Evolutionary conservation across 2,888 invertebrate genomes (phyloP), one percentile per base, ranked within the genome.

Genomic region (Acronicta alni): DNA sequence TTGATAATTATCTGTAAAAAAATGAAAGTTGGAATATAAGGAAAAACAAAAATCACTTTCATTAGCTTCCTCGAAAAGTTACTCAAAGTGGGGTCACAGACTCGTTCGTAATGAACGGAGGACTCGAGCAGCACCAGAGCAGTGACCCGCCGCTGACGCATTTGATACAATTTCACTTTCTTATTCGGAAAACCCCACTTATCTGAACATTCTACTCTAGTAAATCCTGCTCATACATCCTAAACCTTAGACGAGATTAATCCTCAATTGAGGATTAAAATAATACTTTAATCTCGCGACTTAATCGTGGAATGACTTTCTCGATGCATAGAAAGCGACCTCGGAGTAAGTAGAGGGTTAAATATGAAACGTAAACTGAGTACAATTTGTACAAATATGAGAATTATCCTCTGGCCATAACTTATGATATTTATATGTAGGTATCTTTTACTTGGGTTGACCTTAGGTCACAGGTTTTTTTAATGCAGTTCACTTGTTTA

Each of bases 141-240:
- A 79, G 56, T 84, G 85, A 81, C 81, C 80, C 57, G 57, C 35
- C 60, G 51, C 63, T 85, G 84, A 84, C 72, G 82, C 84, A 82
- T 72, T 72, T 73, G 71, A 83, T 81, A 63, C 72, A 80, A 85
- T 86, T 86, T 88, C 89, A 89, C 89, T 91, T 91, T 91, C 90
- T 81, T 82, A 79, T 85, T 80, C 82, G 67, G 80, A 73, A 70
- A 79, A 81, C 74, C 72, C 74, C 79, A 63, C 71, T 52, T 66
- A 62, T 62, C 63, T 52, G 55, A 52, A 57, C 65, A 67, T 75
- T 64, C 43, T 57, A 55, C 42, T 63, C 48, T 51, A 59, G 35
- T 53, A 44, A 43, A 62, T 67, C 56, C 62, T 67, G 23, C 30
- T 23, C 30, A 35, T 43, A 15, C 12, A 23, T 30, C 46, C 17